A percentile compares a stretch with the other conserved stretches of the same genome.
Conservation (phyloP, 2,113 vertebrate species). For the Esox niger region DNA sequence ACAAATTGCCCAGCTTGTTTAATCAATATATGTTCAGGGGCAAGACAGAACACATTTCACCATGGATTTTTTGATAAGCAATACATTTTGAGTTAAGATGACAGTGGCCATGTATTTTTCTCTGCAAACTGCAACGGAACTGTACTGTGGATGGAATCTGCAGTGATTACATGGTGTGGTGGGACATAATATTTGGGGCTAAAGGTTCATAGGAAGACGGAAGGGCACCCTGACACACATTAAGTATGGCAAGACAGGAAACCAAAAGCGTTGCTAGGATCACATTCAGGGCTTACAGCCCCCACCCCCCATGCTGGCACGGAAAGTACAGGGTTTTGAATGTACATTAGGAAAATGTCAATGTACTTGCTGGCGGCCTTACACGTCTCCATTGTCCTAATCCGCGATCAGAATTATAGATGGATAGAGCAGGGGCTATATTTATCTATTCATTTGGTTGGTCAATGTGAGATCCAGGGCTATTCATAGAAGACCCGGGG, state of each 20-base stretch:
- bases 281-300: too few relatives aligned
- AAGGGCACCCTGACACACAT: neutral
- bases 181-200: slow-evolving; percentile 15
- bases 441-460: too few relatives aligned
- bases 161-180: slow-evolving; percentile 24
- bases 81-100: slow-evolving; percentile 27
- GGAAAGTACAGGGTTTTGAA: too few relatives aligned
- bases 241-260: neutral
- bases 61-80: slow-evolving; percentile 66
- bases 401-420: too few relatives aligned
- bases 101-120: slow-evolving; percentile 22
- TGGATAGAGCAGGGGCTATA: too few relatives aligned
- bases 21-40: slow-evolving; percentile 53
- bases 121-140: slow-evolving; percentile 21
- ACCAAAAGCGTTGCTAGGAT: too few relatives aligned
- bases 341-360: too few relatives aligned
- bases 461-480: too few relatives aligned
- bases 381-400: too few relatives aligned
- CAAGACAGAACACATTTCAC: slow-evolving; percentile 34
- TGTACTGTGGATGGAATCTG: neutral
- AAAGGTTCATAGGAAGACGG: slow-evolving; percentile 4
- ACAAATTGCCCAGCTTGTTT: slow-evolving; percentile 43
- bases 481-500: too few relatives aligned
- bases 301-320: too few relatives aligned
- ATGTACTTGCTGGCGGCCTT: too few relatives aligned